Percentiles rank a stretch among this genome's conserved stretches.
These are phyloP conservation scores for Tetraodon nigroviridis DNA, from an alignment of 2,113 vertebrate species.

Conservation along the genomic window DNA sequence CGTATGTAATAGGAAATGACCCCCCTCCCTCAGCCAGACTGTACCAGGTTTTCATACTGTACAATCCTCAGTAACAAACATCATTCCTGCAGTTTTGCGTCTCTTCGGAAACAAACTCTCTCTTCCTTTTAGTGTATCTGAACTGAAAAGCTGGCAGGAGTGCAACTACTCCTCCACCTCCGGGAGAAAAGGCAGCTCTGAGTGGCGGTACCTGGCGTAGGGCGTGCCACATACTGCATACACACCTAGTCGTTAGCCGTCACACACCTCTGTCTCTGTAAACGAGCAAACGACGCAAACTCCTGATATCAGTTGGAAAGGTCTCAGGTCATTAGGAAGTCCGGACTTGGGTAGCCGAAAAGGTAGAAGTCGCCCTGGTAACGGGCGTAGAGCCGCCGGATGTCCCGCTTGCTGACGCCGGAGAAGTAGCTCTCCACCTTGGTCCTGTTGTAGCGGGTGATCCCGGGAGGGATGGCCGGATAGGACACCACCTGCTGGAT, in stretches of 20 bases:
- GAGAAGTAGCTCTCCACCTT: slow-evolving; percentile 92
- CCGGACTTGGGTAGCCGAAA: slow-evolving; percentile 88
- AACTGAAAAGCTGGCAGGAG: too few species aligned
- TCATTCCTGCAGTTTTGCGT: too few species aligned
- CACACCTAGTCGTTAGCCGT: slow-evolving; percentile 2
- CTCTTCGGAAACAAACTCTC: too few species aligned
- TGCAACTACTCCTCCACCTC: too few species aligned
- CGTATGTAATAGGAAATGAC: too few species aligned
- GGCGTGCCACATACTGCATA: not conserved
- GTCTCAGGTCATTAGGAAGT: slow-evolving; percentile 84
- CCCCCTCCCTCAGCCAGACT: too few species aligned
- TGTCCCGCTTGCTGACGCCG: slow-evolving; percentile 86
- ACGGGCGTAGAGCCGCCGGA: slow-evolving; percentile 82
- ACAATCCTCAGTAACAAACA: too few species aligned
- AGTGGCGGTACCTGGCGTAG: not conserved
- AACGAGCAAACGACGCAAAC: not conserved
- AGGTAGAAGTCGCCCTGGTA: slow-evolving; percentile 92
- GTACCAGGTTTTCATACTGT: too few species aligned
- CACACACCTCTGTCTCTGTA: not conserved
- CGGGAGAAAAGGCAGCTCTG: not conserved
- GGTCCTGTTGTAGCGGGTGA: slow-evolving; percentile 89
- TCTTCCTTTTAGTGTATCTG: not conserved
- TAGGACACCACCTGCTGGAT: slow-evolving; percentile 86
- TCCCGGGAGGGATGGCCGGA: slow-evolving; percentile 89
- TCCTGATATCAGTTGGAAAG: slow-evolving; percentile 9